phyloP scores from a whole-genome alignment of 2,888 invertebrate genomes.

The Calameuta idolon region DNA sequence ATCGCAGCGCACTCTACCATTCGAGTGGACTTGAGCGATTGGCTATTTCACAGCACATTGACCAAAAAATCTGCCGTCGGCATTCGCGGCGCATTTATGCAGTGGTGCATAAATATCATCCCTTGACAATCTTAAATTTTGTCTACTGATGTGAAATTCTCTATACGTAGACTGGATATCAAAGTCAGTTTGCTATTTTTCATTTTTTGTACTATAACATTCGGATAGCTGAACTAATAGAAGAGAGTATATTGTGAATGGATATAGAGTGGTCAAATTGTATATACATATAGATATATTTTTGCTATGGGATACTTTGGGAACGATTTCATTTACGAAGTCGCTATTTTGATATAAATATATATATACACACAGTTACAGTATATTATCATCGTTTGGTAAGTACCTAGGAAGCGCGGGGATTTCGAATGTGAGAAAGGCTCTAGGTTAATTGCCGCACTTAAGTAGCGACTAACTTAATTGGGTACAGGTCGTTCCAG shows the following conservation, averaged over 20 bases:
- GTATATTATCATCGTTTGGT: not conserved
- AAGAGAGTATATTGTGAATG: not conserved
- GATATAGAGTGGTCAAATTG: no score
- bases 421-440: not conserved
- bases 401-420: not conserved
- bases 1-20: not conserved
- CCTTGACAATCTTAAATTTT: not conserved
- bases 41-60: constrained; percentile 57
- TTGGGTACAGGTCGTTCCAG: not conserved
- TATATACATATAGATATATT: not conserved
- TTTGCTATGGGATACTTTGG: no score
- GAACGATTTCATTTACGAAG: no score
- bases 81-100: not conserved
- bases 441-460: not conserved
- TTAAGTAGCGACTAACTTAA: not conserved
- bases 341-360: no score
- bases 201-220: not conserved
- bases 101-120: not conserved
- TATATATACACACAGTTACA: not conserved
- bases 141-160: not conserved
- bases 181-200: not conserved
- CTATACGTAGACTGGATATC: not conserved
- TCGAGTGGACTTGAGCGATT: constrained; percentile 39
- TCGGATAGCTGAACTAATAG: not conserved
- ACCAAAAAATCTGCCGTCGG: constrained; percentile 21